Base-by-base conservation (phyloP, 2,888 invertebrate genomes). In the Amiota minor region DNA sequence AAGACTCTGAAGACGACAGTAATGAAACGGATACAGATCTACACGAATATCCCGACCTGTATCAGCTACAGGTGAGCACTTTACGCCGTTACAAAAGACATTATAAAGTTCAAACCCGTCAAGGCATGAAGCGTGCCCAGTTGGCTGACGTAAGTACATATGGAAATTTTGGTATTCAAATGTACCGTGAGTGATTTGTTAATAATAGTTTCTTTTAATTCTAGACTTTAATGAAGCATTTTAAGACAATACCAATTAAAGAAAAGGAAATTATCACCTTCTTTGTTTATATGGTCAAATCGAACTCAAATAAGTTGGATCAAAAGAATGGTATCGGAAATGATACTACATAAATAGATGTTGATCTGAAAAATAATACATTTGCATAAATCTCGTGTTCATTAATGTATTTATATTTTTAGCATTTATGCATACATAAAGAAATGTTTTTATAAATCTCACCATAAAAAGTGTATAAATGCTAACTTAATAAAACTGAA, bases 281-380 rank as follows among this genome's bases (percentile, higher is more conserved):
- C 88, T 98, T 98, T 89, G 97, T 98, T 85, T 98, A 98, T 89
- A 97, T 96, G 91, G 97, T 98, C 4, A 98, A 98, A 91, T 96
- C 96, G 70, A 97, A 97, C 75, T 87, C 89, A 18, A 90, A 90
- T 77, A 90, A 90, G 81, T 79, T 90, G 72, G 90, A 90, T 75
- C 87, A 89, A 72, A 90, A 90, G 76, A 90, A 90, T 73, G 89
- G 90, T 20, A 87, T 90, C 68, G 89, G 88, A 70, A 89, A 88
- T 76, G 90, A 90, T 76, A 83, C 86, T 72, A 86, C 84, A 78
- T 88, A 80, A 86, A 77, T 35, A 35, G 2, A 4, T 35, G 35
- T 35, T 35, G 35, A 2, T 35, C 35, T 69, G 71, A 75, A 70
- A 74, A 70, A 70, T 55, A 72, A 75, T 68, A 74, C 77, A 74